Conservation (phyloP, 2,888 invertebrate species). For the Drosophila infuscata region DNA sequence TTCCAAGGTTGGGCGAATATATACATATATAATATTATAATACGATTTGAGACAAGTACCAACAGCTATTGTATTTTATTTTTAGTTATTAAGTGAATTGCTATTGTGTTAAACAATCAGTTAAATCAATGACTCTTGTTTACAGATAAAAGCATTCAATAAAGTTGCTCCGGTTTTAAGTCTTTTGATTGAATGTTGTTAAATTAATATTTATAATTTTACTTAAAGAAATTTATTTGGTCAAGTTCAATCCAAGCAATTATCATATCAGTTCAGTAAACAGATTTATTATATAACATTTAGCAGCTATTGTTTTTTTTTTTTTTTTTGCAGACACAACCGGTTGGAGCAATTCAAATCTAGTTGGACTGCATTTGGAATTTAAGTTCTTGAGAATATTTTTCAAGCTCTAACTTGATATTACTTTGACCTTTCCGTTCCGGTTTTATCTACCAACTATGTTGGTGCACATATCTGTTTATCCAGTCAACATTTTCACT, state of each 20-base stretch:
- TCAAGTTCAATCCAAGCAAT: not conserved
- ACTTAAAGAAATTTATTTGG: not conserved
- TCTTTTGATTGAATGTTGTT: not conserved
- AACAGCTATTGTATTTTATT: not conserved
- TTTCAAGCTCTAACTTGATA: slow-evolving; percentile 1
- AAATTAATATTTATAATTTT: not conserved
- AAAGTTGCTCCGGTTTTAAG: not conserved
- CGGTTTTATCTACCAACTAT: slow-evolving; percentile 3
- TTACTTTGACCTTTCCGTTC: slow-evolving; percentile 31
- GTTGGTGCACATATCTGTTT: slow-evolving; percentile 18
- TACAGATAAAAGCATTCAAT: not conserved
- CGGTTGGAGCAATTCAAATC: slow-evolving; percentile 22
- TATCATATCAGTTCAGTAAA: not conserved
- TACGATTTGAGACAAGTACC: slow-evolving; percentile 9
- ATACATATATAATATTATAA: not conserved
- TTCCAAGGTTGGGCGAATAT: slow-evolving; percentile 53
- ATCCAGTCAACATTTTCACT: slow-evolving; percentile 30
- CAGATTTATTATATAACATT: not conserved
- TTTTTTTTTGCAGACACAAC: slow-evolving; percentile 1
- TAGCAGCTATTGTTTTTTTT: not conserved
- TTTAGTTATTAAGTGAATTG: not conserved
- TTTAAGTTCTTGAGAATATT: slow-evolving; percentile 7
- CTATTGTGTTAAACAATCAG: not conserved
- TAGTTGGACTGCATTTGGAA: slow-evolving; percentile 20
- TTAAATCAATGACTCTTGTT: not conserved